phyloP scores from a whole-genome alignment of 2,888 invertebrate genomes.

The Nasonovia ribisnigri region DNA sequence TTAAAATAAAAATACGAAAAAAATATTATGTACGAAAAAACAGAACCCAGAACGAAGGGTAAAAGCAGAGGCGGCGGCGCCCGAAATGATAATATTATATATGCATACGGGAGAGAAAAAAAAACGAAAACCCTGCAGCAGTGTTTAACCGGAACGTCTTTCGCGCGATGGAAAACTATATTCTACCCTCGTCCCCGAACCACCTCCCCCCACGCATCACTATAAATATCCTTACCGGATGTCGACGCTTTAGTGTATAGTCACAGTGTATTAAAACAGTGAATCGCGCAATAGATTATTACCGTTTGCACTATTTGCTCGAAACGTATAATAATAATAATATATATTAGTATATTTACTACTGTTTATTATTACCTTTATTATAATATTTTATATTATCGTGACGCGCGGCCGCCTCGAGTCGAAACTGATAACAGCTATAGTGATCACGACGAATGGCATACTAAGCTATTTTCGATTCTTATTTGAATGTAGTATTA shows the following conservation, averaged over 20 bases:
- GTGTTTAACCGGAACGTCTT: slow-evolving; percentile 59
- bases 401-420: no score
- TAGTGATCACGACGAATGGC: no score
- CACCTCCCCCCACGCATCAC: no score
- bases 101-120: slow-evolving; percentile 15
- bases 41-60: neutral
- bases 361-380: neutral
- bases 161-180: slow-evolving; percentile 45
- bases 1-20: slow-evolving; percentile 10
- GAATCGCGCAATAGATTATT: neutral
- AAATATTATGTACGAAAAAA: neutral
- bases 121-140: slow-evolving; percentile 31
- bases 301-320: neutral
- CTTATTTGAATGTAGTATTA: no score
- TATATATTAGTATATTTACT: no score
- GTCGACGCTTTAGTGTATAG: slow-evolving; percentile 42
- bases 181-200: neutral
- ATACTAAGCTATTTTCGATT: no score
- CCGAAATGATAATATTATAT: slow-evolving; percentile 24
- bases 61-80: neutral
- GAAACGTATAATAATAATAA: neutral
- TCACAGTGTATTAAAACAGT: neutral
- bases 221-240: slow-evolving; percentile 50
- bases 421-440: no score
- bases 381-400: no score